Evolutionary conservation across 2,113 vertebrate species (phyloP).

Genomic region (Meleagris gallopavo): DNA sequence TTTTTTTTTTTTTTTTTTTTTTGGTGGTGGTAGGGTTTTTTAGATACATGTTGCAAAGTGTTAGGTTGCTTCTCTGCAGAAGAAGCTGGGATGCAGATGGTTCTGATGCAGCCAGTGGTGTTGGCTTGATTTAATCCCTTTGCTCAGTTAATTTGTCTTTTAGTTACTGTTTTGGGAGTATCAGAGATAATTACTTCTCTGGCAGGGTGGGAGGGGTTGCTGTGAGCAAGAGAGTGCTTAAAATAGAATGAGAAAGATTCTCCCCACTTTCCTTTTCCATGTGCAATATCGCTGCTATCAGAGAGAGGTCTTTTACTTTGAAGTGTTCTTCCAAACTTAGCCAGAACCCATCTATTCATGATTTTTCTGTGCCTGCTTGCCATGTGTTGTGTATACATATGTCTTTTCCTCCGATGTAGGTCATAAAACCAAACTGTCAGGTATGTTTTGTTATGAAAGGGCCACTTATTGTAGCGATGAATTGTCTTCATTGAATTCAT

Average conservation of each 20-base stretch:
- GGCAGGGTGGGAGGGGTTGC: background rate
- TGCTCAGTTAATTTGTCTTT: background rate
- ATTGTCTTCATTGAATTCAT: slow-evolving; percentile 35
- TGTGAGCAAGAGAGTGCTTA: background rate
- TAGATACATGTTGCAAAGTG: background rate
- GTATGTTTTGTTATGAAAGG: slow-evolving; percentile 30
- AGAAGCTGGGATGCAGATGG: background rate
- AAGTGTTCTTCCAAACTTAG: background rate
- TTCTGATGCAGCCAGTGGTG: background rate
- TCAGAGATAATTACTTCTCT: slow-evolving; percentile 14
- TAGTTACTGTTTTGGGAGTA: background rate
- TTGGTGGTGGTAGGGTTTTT: background rate
- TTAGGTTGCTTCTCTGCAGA: background rate
- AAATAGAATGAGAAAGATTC: background rate
- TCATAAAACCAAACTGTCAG: background rate
- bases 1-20: no score
- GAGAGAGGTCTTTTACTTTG: background rate
- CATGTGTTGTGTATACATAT: background rate
- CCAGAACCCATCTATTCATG: background rate
- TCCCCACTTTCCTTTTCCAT: accelerated
- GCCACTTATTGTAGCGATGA: background rate
- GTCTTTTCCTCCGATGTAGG: background rate
- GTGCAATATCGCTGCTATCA: background rate
- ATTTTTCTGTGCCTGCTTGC: background rate
- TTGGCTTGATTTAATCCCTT: slow-evolving; percentile 11